Percentiles rank a stretch among this genome's conserved stretches.
Evolutionary conservation across 2,113 vertebrate species (phyloP).

Genomic region (Muscicapa adusta): DNA sequence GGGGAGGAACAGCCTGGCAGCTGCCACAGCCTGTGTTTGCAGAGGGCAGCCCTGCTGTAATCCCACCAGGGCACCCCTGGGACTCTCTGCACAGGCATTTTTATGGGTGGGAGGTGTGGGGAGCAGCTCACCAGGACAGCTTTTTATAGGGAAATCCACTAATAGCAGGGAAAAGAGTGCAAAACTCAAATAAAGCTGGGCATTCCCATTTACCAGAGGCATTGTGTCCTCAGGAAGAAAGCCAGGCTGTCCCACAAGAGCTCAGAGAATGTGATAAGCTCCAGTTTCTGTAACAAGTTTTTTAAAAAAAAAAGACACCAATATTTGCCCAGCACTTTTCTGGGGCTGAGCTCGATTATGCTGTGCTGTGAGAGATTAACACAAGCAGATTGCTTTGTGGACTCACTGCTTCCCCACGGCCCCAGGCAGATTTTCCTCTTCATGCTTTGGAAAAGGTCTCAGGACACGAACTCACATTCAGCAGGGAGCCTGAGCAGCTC

Average conservation of each 20-base stretch:
- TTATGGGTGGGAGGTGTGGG: background rate
- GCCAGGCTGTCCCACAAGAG: background rate
- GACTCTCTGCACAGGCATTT: background rate
- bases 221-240: background rate
- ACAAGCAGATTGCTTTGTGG: slow-evolving; percentile 34
- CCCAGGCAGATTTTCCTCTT: background rate
- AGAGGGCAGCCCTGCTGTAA: background rate
- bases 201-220: background rate
- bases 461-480: background rate
- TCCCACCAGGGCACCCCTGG: background rate
- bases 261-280: background rate
- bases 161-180: fast-evolving
- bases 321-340: slow-evolving; percentile 44
- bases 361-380: background rate
- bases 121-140: background rate
- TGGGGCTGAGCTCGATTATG: background rate
- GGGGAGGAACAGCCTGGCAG: background rate
- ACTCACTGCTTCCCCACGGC: background rate
- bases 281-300: background rate
- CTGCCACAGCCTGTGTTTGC: background rate
- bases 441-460: background rate
- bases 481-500: background rate
- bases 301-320: background rate
- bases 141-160: background rate
- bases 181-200: background rate